These are phyloP conservation scores for Cryptus armator DNA, from an alignment of 2,888 invertebrate genomes.

Conservation along the genomic window DNA sequence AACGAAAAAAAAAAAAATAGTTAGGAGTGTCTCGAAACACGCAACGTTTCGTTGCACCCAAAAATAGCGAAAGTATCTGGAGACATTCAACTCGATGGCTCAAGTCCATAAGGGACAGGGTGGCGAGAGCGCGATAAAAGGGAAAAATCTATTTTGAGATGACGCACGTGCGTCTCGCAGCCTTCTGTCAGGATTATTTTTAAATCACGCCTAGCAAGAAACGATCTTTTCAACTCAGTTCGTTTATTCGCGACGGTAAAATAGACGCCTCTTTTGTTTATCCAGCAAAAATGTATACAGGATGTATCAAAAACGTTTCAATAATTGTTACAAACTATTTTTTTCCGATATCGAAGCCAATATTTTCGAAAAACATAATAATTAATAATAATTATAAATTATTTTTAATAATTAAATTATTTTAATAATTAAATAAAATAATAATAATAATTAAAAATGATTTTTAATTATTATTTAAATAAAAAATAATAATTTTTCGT, in stretches of 20 bases:
- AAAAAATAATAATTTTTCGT: too few species aligned
- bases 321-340: too few species aligned
- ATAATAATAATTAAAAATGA: too few species aligned
- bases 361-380: too few species aligned
- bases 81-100: constrained; percentile 62
- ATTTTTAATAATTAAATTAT: too few species aligned
- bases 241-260: constrained; percentile 40
- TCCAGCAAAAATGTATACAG: not conserved
- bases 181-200: constrained; percentile 60
- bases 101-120: constrained; percentile 27
- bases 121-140: constrained; percentile 26
- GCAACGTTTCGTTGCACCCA: not conserved
- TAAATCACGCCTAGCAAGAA: constrained; percentile 27
- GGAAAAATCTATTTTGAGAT: constrained; percentile 60
- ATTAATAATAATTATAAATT: too few species aligned
- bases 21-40: not conserved
- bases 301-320: not conserved
- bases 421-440: too few species aligned
- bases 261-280: not conserved
- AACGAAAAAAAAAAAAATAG: constrained; percentile 16
- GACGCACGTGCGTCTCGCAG: constrained; percentile 56
- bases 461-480: too few species aligned
- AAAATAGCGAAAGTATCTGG: constrained; percentile 64
- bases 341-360: too few species aligned
- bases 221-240: constrained; percentile 10